Evolutionary conservation across 2,113 vertebrate species (phyloP).

Genomic region (Gymnogyps californianus): DNA sequence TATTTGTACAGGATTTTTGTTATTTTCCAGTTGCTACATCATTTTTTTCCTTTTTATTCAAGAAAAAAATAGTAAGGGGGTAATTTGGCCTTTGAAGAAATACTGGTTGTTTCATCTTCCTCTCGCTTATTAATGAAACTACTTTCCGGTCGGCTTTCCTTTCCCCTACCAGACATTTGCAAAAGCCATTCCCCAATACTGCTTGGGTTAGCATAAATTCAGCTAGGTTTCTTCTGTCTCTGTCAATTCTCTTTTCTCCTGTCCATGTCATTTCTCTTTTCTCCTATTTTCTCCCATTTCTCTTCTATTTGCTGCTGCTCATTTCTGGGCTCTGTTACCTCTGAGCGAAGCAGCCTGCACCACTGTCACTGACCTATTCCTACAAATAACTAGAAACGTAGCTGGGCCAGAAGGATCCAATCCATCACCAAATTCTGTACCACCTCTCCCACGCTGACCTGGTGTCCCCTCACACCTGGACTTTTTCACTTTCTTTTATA

Average conservation of each 20-base stretch:
- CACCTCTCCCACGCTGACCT: not conserved
- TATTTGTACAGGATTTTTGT: not conserved
- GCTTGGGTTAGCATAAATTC: slow-evolving; percentile 1
- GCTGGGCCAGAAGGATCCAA: not conserved
- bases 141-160: not conserved
- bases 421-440: not conserved
- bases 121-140: not conserved
- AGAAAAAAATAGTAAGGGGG: not conserved
- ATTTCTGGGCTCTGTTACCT: not conserved
- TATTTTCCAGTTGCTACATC: not conserved
- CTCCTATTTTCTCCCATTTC: not conserved
- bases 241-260: not conserved
- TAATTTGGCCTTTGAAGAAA: not conserved
- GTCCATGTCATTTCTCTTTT: not conserved
- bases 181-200: not conserved
- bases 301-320: not conserved
- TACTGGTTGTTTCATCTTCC: not conserved
- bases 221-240: not conserved
- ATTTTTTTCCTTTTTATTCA: not conserved
- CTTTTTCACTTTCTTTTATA: not conserved
- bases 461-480: not conserved
- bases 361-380: not conserved
- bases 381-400: not conserved
- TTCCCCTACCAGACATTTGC: not conserved
- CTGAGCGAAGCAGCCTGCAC: not conserved